Conservation (phyloP, 35 echinoderm and acorn worm genomes). For the Apostichopus parvimensis region DNA sequence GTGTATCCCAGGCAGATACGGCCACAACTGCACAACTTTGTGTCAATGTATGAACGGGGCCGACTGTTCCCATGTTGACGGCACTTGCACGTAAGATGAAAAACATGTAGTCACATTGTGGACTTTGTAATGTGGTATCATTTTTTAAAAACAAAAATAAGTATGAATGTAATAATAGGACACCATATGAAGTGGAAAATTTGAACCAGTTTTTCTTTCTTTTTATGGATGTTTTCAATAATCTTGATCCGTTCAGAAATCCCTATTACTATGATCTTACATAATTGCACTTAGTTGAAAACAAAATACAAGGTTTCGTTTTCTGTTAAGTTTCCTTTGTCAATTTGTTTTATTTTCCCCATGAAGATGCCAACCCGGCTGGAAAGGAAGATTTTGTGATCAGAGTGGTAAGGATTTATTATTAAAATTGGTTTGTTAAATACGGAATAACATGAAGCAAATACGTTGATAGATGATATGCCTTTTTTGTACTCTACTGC, state of each 20-base stretch:
- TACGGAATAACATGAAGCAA: no score
- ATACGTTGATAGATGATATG: no score
- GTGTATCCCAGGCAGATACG: conserved; percentile 66
- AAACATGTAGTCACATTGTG: no score
- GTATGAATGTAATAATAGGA: no score
- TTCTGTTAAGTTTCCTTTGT: neutral
- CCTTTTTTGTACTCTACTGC: no score
- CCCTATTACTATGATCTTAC: no score
- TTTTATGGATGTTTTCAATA: no score
- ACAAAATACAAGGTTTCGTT: neutral
- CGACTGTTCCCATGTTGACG: conserved; percentile 73
- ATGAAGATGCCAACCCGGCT: conserved; percentile 66
- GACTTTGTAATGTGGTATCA: neutral
- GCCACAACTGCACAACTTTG: conserved; percentile 46
- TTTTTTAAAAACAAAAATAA: no score
- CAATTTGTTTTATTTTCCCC: neutral
- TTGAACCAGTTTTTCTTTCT: no score
- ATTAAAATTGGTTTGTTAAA: no score
- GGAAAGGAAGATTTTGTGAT: conserved; percentile 57
- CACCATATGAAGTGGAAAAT: no score
- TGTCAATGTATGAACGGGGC: conserved; percentile 86
- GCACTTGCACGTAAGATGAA: conserved; percentile 72
- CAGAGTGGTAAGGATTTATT: conserved; percentile 60
- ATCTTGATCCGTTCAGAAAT: no score
- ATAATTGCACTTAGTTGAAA: neutral